A percentile compares a stretch with the other conserved stretches of the same genome.
Conservation (phyloP, 2,113 vertebrate genomes). For the Erpornis zantholeuca region DNA sequence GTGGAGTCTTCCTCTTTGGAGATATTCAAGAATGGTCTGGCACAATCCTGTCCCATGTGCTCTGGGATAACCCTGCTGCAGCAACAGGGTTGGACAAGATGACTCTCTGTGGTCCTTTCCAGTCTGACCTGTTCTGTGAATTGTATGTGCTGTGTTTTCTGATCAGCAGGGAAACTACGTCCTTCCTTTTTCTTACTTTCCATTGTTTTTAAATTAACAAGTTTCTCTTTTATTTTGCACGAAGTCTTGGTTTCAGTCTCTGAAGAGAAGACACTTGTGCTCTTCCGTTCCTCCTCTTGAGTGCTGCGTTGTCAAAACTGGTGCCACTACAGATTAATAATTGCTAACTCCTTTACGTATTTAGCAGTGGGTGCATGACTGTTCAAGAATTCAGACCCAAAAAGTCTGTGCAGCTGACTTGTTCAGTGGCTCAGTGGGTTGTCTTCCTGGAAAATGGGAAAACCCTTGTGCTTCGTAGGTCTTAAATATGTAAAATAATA, state of each 20-base stretch:
- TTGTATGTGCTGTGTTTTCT: not conserved
- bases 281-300: not conserved
- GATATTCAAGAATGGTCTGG: not conserved
- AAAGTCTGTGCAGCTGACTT: not conserved
- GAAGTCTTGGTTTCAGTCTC: rapidly evolving
- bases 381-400: not conserved
- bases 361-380: not conserved
- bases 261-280: not conserved
- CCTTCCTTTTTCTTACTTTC: not conserved
- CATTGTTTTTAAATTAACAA: not conserved
- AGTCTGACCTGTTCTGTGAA: not conserved
- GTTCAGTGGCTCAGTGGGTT: not conserved
- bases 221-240: not conserved
- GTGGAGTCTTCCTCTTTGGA: not conserved
- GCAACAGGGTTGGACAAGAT: not conserved
- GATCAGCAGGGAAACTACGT: rapidly evolving
- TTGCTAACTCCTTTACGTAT: not conserved
- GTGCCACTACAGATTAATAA: not conserved
- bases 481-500: not conserved
- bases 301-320: not conserved
- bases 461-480: not conserved
- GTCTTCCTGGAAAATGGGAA: not conserved
- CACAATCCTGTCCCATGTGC: not conserved
- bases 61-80: too few species aligned
- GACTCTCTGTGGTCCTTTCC: not conserved